phyloP scores from a whole-genome alignment of 2,888 invertebrate genomes.

The Norana najaformis region DNA sequence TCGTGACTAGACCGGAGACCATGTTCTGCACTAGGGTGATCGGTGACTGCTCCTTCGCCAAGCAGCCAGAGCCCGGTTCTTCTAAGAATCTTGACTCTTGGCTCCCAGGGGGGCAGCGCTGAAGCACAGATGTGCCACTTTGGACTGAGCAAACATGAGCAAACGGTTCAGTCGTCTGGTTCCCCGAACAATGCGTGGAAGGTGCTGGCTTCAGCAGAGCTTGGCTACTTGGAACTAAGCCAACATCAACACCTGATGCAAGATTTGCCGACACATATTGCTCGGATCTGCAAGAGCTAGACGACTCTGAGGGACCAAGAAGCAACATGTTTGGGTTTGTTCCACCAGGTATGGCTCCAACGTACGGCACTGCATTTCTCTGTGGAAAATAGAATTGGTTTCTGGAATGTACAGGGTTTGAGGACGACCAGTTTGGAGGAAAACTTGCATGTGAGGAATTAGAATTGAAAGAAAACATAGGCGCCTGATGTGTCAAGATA shows the following conservation, averaged over 20 bases:
- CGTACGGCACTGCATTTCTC: background rate
- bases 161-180: background rate
- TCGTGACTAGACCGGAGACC: constrained; percentile 44
- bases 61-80: background rate
- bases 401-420: constrained; percentile 22
- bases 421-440: background rate
- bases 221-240: background rate
- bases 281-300: background rate
- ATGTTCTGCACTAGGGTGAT: constrained; percentile 48
- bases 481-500: background rate
- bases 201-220: background rate
- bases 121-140: background rate
- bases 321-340: background rate
- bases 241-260: background rate
- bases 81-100: background rate
- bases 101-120: background rate
- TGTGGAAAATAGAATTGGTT: constrained; percentile 15
- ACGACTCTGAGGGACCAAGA: background rate
- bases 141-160: background rate
- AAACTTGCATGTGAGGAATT: background rate
- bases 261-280: background rate
- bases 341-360: background rate
- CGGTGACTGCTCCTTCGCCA: constrained; percentile 37
- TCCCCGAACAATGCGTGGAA: background rate
- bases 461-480: background rate